Base-by-base conservation (phyloP, 2,113 vertebrate species). In the Pao palembangensis region DNA sequence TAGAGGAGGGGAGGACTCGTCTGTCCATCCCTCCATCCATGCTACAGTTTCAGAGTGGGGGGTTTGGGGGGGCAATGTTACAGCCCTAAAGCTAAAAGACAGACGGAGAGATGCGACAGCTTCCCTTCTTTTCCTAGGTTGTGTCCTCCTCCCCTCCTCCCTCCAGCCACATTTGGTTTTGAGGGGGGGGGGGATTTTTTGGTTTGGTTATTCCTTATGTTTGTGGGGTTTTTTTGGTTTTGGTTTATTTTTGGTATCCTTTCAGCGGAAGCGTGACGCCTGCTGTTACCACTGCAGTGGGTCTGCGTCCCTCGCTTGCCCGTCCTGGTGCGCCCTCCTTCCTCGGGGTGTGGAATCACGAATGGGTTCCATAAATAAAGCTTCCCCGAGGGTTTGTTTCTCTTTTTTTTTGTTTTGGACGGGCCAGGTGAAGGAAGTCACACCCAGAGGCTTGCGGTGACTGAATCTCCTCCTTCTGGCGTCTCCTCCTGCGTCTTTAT, bases 91-190 rank as follows among this genome's bases (percentile, higher is more conserved):
- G 77, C 75, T 65, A 51, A 75, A 69, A 73, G 69, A 77, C 76
- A 80, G 62, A 51, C n/a, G 41, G 52, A 58, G 21, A 61, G 58
- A 55, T 17, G 46, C 51, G 8, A 48, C 38, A 20, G 16, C 58
- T 66, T 70, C 55, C 1, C 50, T 51, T 68, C 63, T 58, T 52
- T 59, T 18, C 57, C 73, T 61, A 78, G 63, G 82, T 81, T 78
- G 78, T 28, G 25, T 85, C 82, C 88, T 86, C 83, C 84, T 76
- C 80, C 85, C 82, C 88, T 87, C 84, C 84, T 83, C 80, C 73
- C 86, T 88, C 89, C 90, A 78, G 79, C 89, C 85, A 85, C 88
- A 88, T 91, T 93, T 90, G 91, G 88, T 89, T 69, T 91, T 47
- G 44, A 8, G 15, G 14, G n/a, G 44, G 14, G 44, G 43, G 43